These are phyloP conservation scores for Etheostoma nigrum DNA, from an alignment of 2,797 vertebrate species.

Conservation along the genomic window DNA sequence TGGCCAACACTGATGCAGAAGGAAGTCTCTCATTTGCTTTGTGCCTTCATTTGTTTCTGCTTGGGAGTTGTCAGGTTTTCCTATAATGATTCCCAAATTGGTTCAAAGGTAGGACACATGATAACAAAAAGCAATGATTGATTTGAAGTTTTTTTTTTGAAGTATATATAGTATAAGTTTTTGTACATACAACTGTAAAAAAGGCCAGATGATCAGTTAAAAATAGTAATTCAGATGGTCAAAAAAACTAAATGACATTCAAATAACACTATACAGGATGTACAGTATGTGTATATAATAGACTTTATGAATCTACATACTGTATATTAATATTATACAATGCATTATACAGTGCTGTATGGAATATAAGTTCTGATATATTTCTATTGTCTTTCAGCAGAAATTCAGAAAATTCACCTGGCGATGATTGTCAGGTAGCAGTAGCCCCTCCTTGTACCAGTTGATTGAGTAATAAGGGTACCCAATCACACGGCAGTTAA, in stretches of 20 bases:
- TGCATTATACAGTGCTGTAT: neutral
- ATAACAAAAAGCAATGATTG: neutral
- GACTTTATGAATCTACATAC: neutral
- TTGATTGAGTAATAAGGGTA: slow-evolving; percentile 99
- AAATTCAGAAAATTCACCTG: slow-evolving; percentile 73
- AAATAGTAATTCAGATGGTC: neutral
- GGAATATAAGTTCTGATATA: neutral
- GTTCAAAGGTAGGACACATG: neutral
- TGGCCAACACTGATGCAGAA: neutral
- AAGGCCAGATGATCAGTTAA: neutral
- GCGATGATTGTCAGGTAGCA: slow-evolving; percentile 97
- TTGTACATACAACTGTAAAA: neutral
- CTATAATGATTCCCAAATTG: neutral
- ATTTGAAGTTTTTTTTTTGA: neutral
- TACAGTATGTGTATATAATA: neutral
- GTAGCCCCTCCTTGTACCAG: slow-evolving; percentile 96
- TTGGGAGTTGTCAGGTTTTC: neutral
- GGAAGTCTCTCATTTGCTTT: neutral
- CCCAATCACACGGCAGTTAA: slow-evolving; percentile 97
- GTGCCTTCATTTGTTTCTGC: neutral
- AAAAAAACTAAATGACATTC: neutral
- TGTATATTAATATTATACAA: neutral
- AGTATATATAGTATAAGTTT: too few species aligned
- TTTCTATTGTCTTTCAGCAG: neutral
- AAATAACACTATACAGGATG: neutral